A percentile compares a stretch with the other conserved stretches of the same genome.
Evolutionary conservation across 92 coral and sea anemone species (phyloP).

Genomic region (Actinostola sp.): DNA sequence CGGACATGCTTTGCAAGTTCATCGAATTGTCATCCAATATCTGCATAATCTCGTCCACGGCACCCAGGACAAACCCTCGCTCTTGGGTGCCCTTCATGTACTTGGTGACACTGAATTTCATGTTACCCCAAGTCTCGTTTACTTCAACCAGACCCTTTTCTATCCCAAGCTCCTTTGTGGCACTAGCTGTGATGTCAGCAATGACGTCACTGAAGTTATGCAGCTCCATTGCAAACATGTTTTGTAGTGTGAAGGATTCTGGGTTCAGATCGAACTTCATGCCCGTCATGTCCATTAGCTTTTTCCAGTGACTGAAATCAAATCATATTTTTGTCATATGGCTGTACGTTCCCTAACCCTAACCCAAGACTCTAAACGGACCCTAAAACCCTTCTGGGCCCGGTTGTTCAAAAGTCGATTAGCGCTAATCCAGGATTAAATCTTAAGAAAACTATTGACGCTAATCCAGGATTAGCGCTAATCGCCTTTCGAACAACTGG

Average conservation of each 20-base stretch:
- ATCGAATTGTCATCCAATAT: conserved; percentile 96
- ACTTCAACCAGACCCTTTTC: conserved; percentile 97
- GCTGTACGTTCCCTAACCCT: too few species aligned
- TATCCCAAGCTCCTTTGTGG: conserved; percentile 98
- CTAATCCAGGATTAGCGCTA: too few species aligned
- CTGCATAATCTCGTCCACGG: conserved; percentile 94
- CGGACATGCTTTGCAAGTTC: conserved; percentile 99
- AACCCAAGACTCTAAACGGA: too few species aligned
- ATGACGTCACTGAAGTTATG: conserved; percentile 99
- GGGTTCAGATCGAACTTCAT: conserved; percentile 99
- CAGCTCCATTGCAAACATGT: conserved; percentile 99
- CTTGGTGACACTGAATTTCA: conserved; percentile 95
- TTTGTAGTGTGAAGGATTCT: conserved; percentile 97
- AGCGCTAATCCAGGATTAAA: conserved; percentile 23
- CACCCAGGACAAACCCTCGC: conserved; percentile 92
- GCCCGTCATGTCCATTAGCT: conserved; percentile 98
- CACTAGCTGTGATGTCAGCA: conserved; percentile 99
- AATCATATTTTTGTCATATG: too few species aligned
- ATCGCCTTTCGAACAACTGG: too few species aligned
- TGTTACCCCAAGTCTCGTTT: conserved; percentile 88
- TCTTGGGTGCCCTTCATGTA: conserved; percentile 99
- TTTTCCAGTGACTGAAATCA: conserved; percentile 90
- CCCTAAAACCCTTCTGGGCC: too few species aligned
- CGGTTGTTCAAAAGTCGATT: conserved; percentile 45
- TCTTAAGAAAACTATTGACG: too few species aligned